Conservation (phyloP, 2,888 invertebrate species). For the Drosophila infuscata region DNA sequence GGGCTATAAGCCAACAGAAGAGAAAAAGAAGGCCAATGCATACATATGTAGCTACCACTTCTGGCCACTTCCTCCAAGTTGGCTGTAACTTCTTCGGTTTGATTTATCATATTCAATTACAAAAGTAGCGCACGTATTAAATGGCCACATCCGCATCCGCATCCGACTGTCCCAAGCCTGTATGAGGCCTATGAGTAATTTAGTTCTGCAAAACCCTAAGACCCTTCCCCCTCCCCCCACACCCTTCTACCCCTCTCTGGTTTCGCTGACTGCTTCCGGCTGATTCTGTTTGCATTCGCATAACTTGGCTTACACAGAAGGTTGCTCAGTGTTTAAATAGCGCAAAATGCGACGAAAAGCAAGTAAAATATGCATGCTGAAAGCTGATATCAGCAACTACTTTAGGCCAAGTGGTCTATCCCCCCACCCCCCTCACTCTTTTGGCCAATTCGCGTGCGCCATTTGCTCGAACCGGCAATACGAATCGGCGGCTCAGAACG, state of each 20-base stretch:
- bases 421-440: conserved; percentile 10
- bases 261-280: conserved; percentile 34
- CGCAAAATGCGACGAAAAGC: conserved; percentile 34
- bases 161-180: conserved; percentile 29
- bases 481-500: conserved; percentile 44
- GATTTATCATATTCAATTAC: conserved; percentile 83
- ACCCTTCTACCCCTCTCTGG: background rate
- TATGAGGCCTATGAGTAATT: conserved; percentile 72
- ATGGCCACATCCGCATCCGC: conserved; percentile 63
- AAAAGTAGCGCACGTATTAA: conserved; percentile 75
- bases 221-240: background rate
- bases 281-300: conserved; percentile 53
- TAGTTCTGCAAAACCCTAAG: conserved; percentile 33
- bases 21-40: conserved; percentile 24
- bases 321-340: conserved; percentile 62
- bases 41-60: conserved; percentile 7
- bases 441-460: conserved; percentile 61
- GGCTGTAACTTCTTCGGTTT: conserved; percentile 61
- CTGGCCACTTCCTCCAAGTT: conserved; percentile 56
- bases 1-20: conserved; percentile 11
- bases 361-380: conserved; percentile 48
- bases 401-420: conserved; percentile 45
- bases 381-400: conserved; percentile 76
- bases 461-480: conserved; percentile 50
- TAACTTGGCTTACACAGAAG: conserved; percentile 29